Evolutionary conservation across 2,113 vertebrate species (phyloP), one percentile per base, ranked within the genome.

Genomic region (Candoia aspera): DNA sequence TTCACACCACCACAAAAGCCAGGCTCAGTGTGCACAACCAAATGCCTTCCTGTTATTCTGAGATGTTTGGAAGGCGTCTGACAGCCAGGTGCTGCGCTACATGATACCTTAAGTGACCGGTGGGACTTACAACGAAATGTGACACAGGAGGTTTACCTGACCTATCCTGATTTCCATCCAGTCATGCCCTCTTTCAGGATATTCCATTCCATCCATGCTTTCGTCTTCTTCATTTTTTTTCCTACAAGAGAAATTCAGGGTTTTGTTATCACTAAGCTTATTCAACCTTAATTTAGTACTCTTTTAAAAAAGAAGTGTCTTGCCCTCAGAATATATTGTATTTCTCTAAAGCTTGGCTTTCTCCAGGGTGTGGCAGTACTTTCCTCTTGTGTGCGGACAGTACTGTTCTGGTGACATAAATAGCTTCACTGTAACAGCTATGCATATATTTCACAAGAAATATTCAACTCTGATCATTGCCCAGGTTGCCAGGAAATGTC

Each of bases 1-100:
- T 60, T n/a, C 53, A 62, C 23, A 33, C 2, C 58, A 23, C 29
- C 37, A n/a, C 54, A 49, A 46, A 57, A 53, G 23, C 37, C 58
- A 15, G 37, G 11, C 54, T 88, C 15, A 58, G 8, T 91, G 10
- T 57, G 62, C 23, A 19, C 11, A 10, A 12, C 8, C 23, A 26
- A 64, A 49, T 13, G 49, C 49, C 93, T 94, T 91, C 86, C 90
- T 53, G 68, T 90, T 83, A 33, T 86, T 60, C 19, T 46, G 37
- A 84, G 54, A 33, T 3, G 1, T 86, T 93, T 89, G 91, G 88
- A 86, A 91, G 86, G 62, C 53, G 8, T 57, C 9, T 0, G 1
- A 91, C 23, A 92, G 8, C 33, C 4, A 3, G 0, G 0, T 3
- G 8, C 21, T 89, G 9, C 10, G 1, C 55, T 57, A 15, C 53